A percentile compares a stretch with the other conserved stretches of the same genome.
phyloP scores from a whole-genome alignment of 2,888 invertebrate genomes.

The Eucriotettix oculatus region DNA sequence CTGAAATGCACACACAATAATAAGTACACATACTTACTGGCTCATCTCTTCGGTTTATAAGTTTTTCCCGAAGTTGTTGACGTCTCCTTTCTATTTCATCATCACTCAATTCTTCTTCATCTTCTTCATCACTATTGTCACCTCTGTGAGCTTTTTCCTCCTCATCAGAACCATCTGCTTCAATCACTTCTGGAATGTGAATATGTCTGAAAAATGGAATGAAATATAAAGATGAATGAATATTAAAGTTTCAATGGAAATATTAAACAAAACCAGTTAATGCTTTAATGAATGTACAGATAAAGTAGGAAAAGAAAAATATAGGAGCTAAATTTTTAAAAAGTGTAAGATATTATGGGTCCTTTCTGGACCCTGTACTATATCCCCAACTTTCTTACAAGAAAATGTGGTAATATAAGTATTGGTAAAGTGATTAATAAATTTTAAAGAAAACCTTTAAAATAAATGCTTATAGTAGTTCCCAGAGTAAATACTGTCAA shows the following conservation, averaged over 20 bases:
- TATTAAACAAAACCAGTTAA: background rate
- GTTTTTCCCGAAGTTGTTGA: constrained; percentile 44
- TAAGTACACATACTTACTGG: constrained; percentile 12
- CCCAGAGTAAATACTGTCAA: background rate
- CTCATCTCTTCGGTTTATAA: constrained; percentile 53
- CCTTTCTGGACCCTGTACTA: too few species aligned
- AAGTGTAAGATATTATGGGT: too few species aligned
- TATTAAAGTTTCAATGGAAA: background rate
- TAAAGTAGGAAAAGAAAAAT: background rate
- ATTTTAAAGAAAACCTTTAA: too few species aligned
- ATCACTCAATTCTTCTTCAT: constrained; percentile 73
- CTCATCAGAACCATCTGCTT: constrained; percentile 30
- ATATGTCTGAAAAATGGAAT: constrained; percentile 29
- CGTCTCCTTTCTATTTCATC: constrained; percentile 72
- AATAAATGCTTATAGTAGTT: background rate
- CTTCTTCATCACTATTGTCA: constrained; percentile 41
- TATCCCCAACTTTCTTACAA: too few species aligned
- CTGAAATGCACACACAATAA: background rate
- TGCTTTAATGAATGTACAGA: background rate
- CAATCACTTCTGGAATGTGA: constrained; percentile 49
- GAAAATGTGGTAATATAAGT: too few species aligned
- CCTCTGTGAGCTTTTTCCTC: constrained; percentile 27
- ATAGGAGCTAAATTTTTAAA: too few species aligned
- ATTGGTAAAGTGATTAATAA: too few species aligned
- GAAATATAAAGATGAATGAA: too few species aligned